Evolutionary conservation across 2,113 vertebrate genomes (phyloP).

Genomic region (Phoenicopterus ruber): DNA sequence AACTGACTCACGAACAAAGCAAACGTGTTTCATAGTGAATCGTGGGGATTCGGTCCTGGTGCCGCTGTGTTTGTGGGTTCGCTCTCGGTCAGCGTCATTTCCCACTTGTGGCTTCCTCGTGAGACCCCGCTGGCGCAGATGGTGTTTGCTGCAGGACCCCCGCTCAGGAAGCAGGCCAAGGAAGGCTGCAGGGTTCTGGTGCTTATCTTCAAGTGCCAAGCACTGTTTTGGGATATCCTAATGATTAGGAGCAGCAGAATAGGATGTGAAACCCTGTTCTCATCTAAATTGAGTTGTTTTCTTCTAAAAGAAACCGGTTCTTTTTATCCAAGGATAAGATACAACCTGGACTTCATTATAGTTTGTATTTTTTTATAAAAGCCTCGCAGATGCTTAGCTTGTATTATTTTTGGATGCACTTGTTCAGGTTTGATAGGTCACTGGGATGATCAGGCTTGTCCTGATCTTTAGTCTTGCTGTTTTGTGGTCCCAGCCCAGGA

Average conservation of each 20-base stretch:
- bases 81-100: background rate
- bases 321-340: background rate
- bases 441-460: background rate
- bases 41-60: background rate
- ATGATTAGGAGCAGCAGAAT: background rate
- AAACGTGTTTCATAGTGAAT: too few species aligned
- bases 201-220: background rate
- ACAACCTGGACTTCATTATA: background rate
- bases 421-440: background rate
- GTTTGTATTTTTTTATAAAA: background rate
- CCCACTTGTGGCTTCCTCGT: background rate
- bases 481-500: background rate
- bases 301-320: background rate
- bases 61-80: background rate
- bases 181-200: background rate
- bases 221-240: background rate
- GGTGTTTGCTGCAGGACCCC: background rate
- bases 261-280: background rate
- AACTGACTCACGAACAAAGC: background rate
- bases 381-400: background rate
- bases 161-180: background rate
- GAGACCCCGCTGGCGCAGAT: background rate
- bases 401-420: background rate
- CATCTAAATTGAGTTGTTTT: background rate
- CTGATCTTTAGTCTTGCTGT: background rate